These are phyloP conservation scores for Camelus bactrianus DNA, from an alignment of 2,113 vertebrate genomes.

Conservation along the genomic window DNA sequence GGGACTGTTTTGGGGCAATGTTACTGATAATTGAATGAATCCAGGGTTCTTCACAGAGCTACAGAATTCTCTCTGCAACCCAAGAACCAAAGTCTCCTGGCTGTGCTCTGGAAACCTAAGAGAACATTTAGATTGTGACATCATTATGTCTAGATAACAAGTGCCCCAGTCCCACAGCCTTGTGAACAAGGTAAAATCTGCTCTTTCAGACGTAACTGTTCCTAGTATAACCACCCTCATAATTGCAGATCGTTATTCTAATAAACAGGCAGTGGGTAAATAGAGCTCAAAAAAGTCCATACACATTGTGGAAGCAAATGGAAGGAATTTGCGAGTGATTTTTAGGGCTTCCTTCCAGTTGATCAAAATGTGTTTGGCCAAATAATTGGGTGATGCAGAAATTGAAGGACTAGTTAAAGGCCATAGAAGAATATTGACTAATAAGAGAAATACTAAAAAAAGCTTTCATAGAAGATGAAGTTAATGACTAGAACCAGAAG, in stretches of 20 bases:
- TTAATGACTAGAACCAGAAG: neutral
- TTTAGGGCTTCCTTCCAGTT: neutral
- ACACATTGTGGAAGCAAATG: neutral
- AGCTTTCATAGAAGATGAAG: neutral
- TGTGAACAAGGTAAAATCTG: neutral
- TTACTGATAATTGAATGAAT: neutral
- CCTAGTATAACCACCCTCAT: neutral
- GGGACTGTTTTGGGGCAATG: neutral
- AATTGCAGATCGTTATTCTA: neutral
- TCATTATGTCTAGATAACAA: neutral
- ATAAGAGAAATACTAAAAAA: neutral
- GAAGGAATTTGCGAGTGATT: neutral
- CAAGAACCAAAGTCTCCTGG: neutral
- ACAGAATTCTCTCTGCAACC: neutral
- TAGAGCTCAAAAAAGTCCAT: neutral
- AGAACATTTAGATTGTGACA: neutral
- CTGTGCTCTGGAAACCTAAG: neutral
- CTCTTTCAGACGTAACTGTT: neutral
- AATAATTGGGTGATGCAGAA: neutral
- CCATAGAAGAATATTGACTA: neutral
- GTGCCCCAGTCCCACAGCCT: neutral
- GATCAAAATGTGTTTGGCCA: neutral
- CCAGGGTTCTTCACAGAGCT: neutral
- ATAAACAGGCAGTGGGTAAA: neutral
- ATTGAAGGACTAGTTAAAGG: neutral